Base-by-base conservation (phyloP, 2,797 vertebrate species). In the Pangasius mekongensis region DNA sequence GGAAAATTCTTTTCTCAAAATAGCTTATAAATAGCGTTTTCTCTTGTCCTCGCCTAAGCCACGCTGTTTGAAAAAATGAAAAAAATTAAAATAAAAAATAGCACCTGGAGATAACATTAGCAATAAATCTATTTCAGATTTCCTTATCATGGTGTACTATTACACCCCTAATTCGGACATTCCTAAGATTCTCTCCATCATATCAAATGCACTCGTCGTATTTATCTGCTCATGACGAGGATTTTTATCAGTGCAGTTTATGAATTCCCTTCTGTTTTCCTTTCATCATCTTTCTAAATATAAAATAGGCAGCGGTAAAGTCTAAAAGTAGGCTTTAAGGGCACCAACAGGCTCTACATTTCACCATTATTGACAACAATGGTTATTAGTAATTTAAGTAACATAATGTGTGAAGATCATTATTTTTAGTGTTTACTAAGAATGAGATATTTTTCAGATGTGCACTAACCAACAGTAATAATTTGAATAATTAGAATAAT, bases 271-370 rank as follows among this genome's bases (percentile, higher is more conserved):
- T 54, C 64, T n/a, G 58, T 18, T 64, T 83, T 64, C 36, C 24
- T 69, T 84, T 36, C n/a, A 54, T 84, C 83, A 36, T 69, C 64
- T 24, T 84, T 69, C 83, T 84, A 84, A 84, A 69, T 54, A 84
- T 84, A 84, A 69, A 84, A 69, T 36, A 24, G 30, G n/a, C 18
- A 24, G 49, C 0, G 47, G 36, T 36, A 2, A 54, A 33, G 10
- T 36, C 5, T 83, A 47, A 84, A 67, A 36, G 60, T 20, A 1
- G 82, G 64, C 43, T 67, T 67, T 52, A 14, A 62, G 33, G 54
- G 56, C 76, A 18, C 47, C 3, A 18, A 22, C 0, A 49, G 22
- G 24, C 22, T 74, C 22, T 13, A 5, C 5, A 8, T 39, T 39
- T 43, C 36, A 39, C 18, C 0, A 10, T 73, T 10, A 43, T 24